Evolutionary conservation across 1,140 invertebrate species (phyloP), one percentile per base, ranked within the genome.

Genomic region (Nasonia giraulti): DNA sequence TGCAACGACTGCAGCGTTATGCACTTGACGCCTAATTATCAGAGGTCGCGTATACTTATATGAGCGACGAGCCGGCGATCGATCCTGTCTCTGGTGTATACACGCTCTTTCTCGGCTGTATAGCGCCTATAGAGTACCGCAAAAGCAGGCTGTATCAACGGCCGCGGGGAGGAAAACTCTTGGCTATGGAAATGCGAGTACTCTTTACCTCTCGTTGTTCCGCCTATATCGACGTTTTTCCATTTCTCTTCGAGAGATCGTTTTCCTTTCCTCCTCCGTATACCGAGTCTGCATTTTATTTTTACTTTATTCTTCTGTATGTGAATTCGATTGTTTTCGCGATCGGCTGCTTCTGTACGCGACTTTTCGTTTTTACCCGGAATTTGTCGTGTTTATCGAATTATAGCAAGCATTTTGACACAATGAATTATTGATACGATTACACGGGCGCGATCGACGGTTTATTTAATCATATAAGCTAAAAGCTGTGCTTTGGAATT

Each of bases 1-100:
- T 44, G 66, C 66, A 20, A n/a, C 69, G n/a, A 2, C 20, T 50
- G 27, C 31, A 44, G 17, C n/a, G 37, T 47, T 40, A 50, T 50
- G 75, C 82, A 78, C 75, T 69, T 78, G 74, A 78, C 47, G 74
- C 82, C 82, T 78, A 83, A 83, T 83, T 83, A 83, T 82, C 73
- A 47, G 31, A 50, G 80, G 47, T 75, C 74, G 20, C 74, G 74
- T n/a, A 37, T 40, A 37, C 40, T 44, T 40, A 71, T 71, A 80
- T 20, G 62, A 82, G 75, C 74, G 23, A 6, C 7, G 20, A 27
- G 27, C 17, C 14, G 31, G 12, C 37, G 37, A 83, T 78, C 62
- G 82, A 83, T 68, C n/a, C 17, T 27, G 27, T 27, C 27, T 31
- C 20, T 47, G 33, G 4, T 37, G 33, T 37, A 20, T 31, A 11